phyloP scores from a whole-genome alignment of 2,888 invertebrate species.

The Torymus auratus region DNA sequence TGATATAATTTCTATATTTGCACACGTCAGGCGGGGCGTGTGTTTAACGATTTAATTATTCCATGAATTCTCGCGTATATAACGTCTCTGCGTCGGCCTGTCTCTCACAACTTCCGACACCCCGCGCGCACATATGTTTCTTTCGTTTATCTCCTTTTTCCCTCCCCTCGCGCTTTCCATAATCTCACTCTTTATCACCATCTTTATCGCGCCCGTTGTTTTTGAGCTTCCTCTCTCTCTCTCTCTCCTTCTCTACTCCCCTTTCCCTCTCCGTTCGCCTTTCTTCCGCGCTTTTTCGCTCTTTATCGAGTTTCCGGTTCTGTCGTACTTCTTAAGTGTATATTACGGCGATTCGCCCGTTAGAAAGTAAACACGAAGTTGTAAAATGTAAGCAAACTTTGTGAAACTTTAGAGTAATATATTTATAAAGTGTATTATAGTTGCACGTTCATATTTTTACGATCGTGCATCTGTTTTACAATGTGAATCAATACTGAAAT shows the following conservation, averaged over 20 bases:
- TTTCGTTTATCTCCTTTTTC: conserved; percentile 2
- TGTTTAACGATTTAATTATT: conserved; percentile 18
- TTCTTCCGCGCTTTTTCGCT: not conserved
- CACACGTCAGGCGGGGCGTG: no score
- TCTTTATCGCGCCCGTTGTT: conserved; percentile 1
- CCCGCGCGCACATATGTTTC: not conserved
- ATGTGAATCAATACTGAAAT: no score
- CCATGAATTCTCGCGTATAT: conserved; percentile 3
- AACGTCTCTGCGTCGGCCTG: not conserved
- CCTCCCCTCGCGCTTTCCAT: conserved; percentile 3
- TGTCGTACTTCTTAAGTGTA: not conserved
- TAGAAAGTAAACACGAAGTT: no score
- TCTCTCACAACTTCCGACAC: conserved; percentile 19
- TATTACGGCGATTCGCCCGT: no score
- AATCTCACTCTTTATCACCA: conserved; percentile 13
- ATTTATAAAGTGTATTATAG: no score
- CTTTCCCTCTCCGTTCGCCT: no score
- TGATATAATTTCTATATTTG: not conserved
- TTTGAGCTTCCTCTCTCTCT: not conserved
- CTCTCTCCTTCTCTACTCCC: not conserved
- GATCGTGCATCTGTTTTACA: no score
- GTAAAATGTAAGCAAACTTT: no score
- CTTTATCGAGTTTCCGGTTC: not conserved
- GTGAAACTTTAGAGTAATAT: no score
- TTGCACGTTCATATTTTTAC: no score